These are phyloP conservation scores for Litocranius walleri DNA, from an alignment of 2,113 vertebrate species.

Conservation along the genomic window DNA sequence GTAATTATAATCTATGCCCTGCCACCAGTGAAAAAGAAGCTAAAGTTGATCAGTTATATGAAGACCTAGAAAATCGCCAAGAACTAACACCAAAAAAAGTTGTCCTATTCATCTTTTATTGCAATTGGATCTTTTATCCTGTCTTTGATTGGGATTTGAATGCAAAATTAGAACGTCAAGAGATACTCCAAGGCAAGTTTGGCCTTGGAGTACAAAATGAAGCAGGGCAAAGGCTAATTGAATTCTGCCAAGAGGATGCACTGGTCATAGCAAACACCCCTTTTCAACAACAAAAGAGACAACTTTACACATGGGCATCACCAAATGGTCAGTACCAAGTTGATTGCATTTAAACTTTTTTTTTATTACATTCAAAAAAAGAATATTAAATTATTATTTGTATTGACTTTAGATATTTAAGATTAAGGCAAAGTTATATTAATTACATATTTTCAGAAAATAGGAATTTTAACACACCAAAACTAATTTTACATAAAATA, in stretches of 20 bases:
- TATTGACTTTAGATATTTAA: neutral
- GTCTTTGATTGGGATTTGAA: neutral
- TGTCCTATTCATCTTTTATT: neutral
- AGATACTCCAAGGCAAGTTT: neutral
- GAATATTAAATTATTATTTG: neutral
- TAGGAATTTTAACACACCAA: neutral
- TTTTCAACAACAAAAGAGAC: neutral
- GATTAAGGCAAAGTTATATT: neutral
- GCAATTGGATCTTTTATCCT: neutral
- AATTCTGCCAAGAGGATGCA: neutral
- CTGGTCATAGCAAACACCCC: neutral
- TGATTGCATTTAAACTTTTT: neutral
- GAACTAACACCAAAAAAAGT: neutral
- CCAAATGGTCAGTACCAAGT: neutral
- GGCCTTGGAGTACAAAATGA: neutral
- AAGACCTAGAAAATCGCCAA: neutral
- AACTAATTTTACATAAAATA: neutral
- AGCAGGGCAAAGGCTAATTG: neutral
- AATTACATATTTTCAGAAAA: neutral
- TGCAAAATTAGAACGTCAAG: neutral
- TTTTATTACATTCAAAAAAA: neutral
- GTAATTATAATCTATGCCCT: neutral
- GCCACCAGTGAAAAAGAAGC: neutral
- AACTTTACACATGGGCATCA: neutral
- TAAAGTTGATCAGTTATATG: neutral